These are phyloP conservation scores for Cavia aperea DNA, from an alignment of 2,113 vertebrate species.

Conservation along the genomic window DNA sequence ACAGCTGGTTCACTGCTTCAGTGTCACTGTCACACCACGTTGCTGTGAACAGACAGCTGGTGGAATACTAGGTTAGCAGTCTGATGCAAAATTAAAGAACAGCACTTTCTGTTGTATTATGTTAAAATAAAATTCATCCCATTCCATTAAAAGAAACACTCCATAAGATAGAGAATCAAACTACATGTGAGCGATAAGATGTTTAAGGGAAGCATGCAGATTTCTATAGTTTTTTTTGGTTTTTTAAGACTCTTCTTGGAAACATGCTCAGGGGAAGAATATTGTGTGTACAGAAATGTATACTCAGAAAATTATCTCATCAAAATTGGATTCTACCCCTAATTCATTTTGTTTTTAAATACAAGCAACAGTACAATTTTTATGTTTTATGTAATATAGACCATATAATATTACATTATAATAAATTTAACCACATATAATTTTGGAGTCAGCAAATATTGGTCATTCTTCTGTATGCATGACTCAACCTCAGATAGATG, in stretches of 20 bases:
- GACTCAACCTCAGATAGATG: neutral
- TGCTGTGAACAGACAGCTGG: neutral
- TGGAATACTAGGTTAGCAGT: neutral
- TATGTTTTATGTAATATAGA: neutral
- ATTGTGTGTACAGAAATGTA: neutral
- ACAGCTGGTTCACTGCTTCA: no score
- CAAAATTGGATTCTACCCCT: neutral
- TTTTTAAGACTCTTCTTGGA: neutral
- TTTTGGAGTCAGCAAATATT: neutral
- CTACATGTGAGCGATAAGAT: neutral
- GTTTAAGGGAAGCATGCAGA: neutral
- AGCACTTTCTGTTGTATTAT: neutral
- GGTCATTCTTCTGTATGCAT: neutral
- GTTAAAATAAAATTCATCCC: slow-evolving; percentile 40
- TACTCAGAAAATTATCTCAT: neutral
- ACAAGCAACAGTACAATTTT: neutral
- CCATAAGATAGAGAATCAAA: slow-evolving; percentile 12
- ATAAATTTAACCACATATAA: neutral
- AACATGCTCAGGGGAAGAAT: neutral
- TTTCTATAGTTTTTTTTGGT: neutral
- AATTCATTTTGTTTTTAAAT: slow-evolving; percentile 13
- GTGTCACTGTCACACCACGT: no score
- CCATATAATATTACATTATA: neutral
- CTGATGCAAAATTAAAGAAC: no score
- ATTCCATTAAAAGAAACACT: slow-evolving; percentile 37